These are phyloP conservation scores for Zonitis immaculata DNA, from an alignment of 2,888 invertebrate species.

Conservation along the genomic window DNA sequence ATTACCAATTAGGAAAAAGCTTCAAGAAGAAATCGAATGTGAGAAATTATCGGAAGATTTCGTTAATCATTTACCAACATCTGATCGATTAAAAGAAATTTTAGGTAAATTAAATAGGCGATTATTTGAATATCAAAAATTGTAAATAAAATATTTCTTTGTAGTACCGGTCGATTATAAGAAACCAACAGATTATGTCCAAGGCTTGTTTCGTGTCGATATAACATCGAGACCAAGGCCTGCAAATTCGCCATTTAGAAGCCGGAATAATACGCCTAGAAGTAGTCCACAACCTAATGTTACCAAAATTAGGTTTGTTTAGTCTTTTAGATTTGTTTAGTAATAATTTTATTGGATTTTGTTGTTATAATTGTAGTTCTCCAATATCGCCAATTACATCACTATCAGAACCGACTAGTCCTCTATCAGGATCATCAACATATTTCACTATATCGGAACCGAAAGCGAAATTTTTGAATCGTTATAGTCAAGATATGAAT, in stretches of 20 bases:
- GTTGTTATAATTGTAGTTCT: constrained; percentile 10
- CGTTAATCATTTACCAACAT: constrained; percentile 57
- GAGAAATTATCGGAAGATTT: constrained; percentile 65
- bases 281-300: constrained; percentile 44
- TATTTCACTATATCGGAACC: constrained; percentile 65
- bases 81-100: constrained; percentile 64
- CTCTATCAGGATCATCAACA: constrained; percentile 57
- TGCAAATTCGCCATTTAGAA: constrained; percentile 45
- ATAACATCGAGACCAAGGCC: constrained; percentile 51
- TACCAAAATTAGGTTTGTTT: constrained; percentile 32
- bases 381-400: constrained; percentile 24
- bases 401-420: constrained; percentile 48
- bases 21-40: constrained; percentile 74
- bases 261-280: constrained; percentile 40
- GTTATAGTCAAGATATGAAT: constrained; percentile 55
- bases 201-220: constrained; percentile 60
- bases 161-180: constrained; percentile 63
- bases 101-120: too few species aligned
- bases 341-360: too few species aligned
- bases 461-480: constrained; percentile 60
- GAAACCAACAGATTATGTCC: constrained; percentile 65
- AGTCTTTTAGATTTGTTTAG: too few species aligned
- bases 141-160: constrained; percentile 20
- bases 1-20: constrained; percentile 55
- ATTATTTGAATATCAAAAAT: too few species aligned